phyloP scores from a whole-genome alignment of 2,797 vertebrate genomes.

The Parotocinclus haroldoi region DNA sequence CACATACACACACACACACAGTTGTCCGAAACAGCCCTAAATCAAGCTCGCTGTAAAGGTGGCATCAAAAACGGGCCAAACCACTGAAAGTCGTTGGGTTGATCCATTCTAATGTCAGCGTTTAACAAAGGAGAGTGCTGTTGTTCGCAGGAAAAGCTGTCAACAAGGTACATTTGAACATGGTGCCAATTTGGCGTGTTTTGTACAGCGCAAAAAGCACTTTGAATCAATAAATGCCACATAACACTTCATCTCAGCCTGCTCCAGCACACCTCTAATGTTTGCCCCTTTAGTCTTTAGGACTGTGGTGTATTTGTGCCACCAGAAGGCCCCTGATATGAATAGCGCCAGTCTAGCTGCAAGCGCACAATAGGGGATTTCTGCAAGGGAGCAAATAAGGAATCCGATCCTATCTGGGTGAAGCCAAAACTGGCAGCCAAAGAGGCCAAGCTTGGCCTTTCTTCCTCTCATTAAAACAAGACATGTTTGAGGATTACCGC shows the following conservation, averaged over 20 bases:
- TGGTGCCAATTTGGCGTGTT: no score
- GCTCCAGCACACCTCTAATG: constrained; percentile 8
- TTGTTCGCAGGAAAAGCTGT: no score
- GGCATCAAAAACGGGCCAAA: no score
- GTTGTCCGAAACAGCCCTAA: no score
- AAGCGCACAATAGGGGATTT: constrained; percentile 14
- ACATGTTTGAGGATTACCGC: constrained; percentile 9
- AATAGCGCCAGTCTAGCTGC: background rate
- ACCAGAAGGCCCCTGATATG: constrained; percentile 11
- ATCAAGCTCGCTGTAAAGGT: no score
- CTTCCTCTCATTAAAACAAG: constrained; percentile 21
- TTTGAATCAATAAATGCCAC: constrained; percentile 5
- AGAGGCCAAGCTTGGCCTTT: background rate
- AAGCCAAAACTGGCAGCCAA: background rate
- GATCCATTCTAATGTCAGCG: no score
- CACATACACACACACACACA: no score
- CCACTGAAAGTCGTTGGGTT: no score
- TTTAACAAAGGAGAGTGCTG: no score
- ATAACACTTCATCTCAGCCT: no score
- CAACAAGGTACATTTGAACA: no score
- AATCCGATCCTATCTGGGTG: constrained; percentile 11
- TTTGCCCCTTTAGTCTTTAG: constrained; percentile 19
- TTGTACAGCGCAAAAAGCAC: background rate
- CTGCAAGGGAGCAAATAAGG: constrained; percentile 13
- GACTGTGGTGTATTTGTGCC: constrained; percentile 16